Base-by-base conservation (phyloP, 1,140 invertebrate species). In the Macrocentrus cingulum region DNA sequence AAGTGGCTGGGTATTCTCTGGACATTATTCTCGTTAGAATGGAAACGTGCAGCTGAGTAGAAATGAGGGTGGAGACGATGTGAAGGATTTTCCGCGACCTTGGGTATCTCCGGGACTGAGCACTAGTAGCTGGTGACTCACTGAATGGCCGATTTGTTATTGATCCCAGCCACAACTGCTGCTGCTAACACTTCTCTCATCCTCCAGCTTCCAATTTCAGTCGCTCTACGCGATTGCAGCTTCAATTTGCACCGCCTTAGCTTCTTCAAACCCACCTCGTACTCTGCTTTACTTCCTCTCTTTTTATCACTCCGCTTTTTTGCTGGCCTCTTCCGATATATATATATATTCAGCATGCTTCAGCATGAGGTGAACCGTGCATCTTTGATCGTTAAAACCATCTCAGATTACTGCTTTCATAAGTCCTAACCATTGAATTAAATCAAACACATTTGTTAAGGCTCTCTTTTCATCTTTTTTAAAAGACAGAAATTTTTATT, bases 61-160 rank as follows among this genome's bases (percentile, higher is more conserved):
- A n/a, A n/a, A n/a, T n/a, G n/a, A n/a, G n/a, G n/a, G n/a, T n/a
- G n/a, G n/a, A n/a, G n/a, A n/a, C n/a, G n/a, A n/a, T 8, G 36
- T 39, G 25, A 9, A 49, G 22, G 46, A 49, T 49, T 29, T 34
- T 13, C 5, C 20, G 16, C 18, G 49, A 51, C 49, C 49, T 51
- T 51, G 49, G 25, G 37, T 51, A 36, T 37, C 18, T 18, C 32
- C 32, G n/a, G 19, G 49, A 37, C 49, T 18, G 25, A 49, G 25
- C 16, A 25, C 20, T 23, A 1, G 15, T 16, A 45, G 16, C 22
- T 2, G 45, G 45, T 25, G 45, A 51, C 32, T 51, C 16, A 34
- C 18, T 51, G 49, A 51, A 51, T 51, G 18, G 49, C 25, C 25
- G 49, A 51, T 51, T 16, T 51, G 25, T 34, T 51, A 51, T 51